A percentile compares a stretch with the other conserved stretches of the same genome.
These are phyloP conservation scores for Helicolenus hilgendorfi DNA, from an alignment of 2,797 vertebrate species.

Conservation along the genomic window DNA sequence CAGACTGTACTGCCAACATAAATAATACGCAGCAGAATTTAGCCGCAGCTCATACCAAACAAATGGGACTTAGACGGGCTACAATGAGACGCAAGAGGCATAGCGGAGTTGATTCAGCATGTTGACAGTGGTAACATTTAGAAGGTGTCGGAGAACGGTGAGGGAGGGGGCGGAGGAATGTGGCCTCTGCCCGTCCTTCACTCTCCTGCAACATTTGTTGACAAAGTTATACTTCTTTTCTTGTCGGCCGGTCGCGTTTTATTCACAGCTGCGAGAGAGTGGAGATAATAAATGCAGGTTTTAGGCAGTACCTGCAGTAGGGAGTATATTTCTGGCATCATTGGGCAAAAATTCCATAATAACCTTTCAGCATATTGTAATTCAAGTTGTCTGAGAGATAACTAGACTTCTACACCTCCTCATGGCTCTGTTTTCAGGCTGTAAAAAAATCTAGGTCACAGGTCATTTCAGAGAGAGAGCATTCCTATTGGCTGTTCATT, in stretches of 20 bases:
- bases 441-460: too few species aligned
- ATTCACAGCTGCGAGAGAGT: neutral
- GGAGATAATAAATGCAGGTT: neutral
- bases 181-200: constrained; percentile 54
- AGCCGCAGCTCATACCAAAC: constrained; percentile 7
- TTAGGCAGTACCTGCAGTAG: neutral
- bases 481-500: too few species aligned
- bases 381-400: too few species aligned
- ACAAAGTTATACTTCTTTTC: neutral
- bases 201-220: constrained; percentile 2
- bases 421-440: too few species aligned
- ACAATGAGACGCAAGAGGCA: neutral
- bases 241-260: neutral
- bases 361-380: too few species aligned
- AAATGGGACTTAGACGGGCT: neutral
- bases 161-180: neutral
- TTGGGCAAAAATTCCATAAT: too few species aligned
- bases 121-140: constrained; percentile 66
- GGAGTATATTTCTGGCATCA: too few species aligned
- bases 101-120: constrained; percentile 32
- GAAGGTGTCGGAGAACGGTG: constrained; percentile 51
- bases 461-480: too few species aligned
- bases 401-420: too few species aligned
- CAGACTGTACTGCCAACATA: neutral
- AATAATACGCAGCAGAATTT: constrained; percentile 26